Base-by-base conservation (phyloP, 2,113 vertebrate genomes). In the Procapra przewalskii region DNA sequence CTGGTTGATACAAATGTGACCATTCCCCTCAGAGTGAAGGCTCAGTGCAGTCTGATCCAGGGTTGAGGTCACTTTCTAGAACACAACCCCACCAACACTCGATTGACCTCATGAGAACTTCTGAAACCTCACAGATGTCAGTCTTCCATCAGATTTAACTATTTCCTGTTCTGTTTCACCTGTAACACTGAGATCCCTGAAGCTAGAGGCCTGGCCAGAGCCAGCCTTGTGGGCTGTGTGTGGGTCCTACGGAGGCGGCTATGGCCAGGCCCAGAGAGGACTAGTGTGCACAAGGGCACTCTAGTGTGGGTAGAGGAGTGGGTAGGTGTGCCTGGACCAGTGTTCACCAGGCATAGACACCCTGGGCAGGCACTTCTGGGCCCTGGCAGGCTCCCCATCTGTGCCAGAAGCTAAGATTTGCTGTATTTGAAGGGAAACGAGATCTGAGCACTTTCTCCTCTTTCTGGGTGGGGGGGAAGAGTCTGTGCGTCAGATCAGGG, bases 241-340 rank as follows among this genome's bases (percentile, higher is more conserved):
- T 11, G 10, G 33, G 33, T 52, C 33, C 23, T 36, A 11, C 0
- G 3, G 48, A 27, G 60, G 54, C 0, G 0, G 14, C 62, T 52
- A 5, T 2, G 31, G 23, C 86, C 9, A n/a, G 62, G 25, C 25
- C n/a, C 6, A 6, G 0, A 4, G 67, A 33, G n/a, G 27, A 40
- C 10, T 23, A 6, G 33, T 36, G 45, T n/a, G 29, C 1, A 11
- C 10, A 17, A 25, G 40, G 50, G 50, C 2, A 25, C 31, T 17
- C 0, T 1, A 3, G 0, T 2, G 50, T 23, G 17, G n/a, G 29
- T 7, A 6, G 23, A 16, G 0, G 27, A 5, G 7, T 33, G 50
- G 8, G 16, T 29, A 3, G 48, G 12, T 21, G 21, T 0, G 0
- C 13, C 16, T 45, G 48, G 2, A 25, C 6, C 36, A 57, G 21